A percentile compares a stretch with the other conserved stretches of the same genome.
Conservation (phyloP, 2,888 invertebrate species). For the Rhingia rostrata region DNA sequence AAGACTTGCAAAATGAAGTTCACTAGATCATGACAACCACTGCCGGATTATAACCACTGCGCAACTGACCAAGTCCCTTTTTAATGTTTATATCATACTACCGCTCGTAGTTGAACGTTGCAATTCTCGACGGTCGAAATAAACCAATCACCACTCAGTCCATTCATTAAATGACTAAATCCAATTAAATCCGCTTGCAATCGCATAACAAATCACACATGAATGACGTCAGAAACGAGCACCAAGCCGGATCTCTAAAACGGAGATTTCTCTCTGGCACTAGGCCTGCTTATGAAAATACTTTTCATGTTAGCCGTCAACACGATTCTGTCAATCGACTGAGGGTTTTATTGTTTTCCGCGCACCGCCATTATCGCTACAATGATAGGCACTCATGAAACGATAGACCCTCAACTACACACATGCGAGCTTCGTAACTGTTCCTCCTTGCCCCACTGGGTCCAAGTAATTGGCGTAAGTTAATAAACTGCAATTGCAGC, state of each 20-base stretch:
- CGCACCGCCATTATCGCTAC: conserved; percentile 1
- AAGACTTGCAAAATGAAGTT: no score
- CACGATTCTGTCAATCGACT: conserved; percentile 64
- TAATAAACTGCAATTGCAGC: conserved; percentile 51
- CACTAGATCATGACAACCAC: no score
- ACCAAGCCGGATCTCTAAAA: conserved; percentile 57
- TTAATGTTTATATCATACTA: no score
- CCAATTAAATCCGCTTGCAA: conserved; percentile 66
- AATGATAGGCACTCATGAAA: conserved; percentile 39
- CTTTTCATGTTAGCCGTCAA: conserved; percentile 53
- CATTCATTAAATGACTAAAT: conserved; percentile 28
- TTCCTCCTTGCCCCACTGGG: conserved; percentile 50
- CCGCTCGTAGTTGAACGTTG: no score
- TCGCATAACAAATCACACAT: conserved; percentile 21
- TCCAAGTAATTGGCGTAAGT: conserved; percentile 43
- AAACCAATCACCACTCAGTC: neutral
- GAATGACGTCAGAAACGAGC: conserved; percentile 65
- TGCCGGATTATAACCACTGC: no score
- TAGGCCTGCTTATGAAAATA: conserved; percentile 23
- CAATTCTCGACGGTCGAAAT: neutral
- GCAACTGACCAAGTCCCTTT: no score
- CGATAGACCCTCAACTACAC: neutral
- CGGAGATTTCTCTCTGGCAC: conserved; percentile 16
- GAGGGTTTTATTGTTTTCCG: conserved; percentile 42
- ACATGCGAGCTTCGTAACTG: neutral